phyloP scores from a whole-genome alignment of 1,140 invertebrate species.

The Maniola jurtina region DNA sequence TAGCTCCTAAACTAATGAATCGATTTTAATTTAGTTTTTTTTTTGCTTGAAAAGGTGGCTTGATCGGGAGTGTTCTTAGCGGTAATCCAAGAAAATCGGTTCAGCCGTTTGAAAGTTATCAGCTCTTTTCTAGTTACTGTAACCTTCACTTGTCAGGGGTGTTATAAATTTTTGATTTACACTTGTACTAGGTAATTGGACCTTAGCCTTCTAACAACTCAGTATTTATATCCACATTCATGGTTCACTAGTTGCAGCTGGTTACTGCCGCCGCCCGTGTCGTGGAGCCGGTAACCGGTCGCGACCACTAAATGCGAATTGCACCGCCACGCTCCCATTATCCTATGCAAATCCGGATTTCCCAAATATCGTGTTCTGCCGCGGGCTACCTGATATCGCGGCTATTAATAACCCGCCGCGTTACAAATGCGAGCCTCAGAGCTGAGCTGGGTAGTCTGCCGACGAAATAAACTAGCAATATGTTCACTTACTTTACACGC shows the following conservation, averaged over 20 bases:
- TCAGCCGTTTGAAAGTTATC: too few relatives aligned
- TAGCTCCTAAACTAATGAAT: too few relatives aligned
- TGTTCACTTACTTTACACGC: conserved; percentile 49
- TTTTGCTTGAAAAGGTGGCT: too few relatives aligned
- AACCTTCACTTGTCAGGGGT: too few relatives aligned
- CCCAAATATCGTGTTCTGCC: conserved; percentile 66
- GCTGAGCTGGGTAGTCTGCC: conserved; percentile 54
- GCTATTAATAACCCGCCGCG: conserved; percentile 68
- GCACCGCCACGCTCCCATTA: conserved; percentile 61
- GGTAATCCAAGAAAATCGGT: too few relatives aligned
- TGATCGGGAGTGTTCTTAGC: too few relatives aligned
- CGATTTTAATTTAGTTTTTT: too few relatives aligned
- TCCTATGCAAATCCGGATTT: conserved; percentile 77
- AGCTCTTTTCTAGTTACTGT: too few relatives aligned
- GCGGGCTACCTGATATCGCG: conserved; percentile 68
- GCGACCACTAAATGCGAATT: conserved; percentile 42
- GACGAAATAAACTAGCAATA: conserved; percentile 59
- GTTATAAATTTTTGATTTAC: too few relatives aligned
- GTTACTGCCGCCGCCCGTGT: background rate
- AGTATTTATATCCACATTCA: background rate
- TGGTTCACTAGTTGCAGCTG: background rate
- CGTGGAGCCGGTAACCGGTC: conserved; percentile 20
- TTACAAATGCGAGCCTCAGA: conserved; percentile 60
- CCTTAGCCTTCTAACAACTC: too few relatives aligned
- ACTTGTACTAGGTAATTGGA: too few relatives aligned